phyloP scores from a whole-genome alignment of 2,888 invertebrate genomes.

The Drosophila mulleri region DNA sequence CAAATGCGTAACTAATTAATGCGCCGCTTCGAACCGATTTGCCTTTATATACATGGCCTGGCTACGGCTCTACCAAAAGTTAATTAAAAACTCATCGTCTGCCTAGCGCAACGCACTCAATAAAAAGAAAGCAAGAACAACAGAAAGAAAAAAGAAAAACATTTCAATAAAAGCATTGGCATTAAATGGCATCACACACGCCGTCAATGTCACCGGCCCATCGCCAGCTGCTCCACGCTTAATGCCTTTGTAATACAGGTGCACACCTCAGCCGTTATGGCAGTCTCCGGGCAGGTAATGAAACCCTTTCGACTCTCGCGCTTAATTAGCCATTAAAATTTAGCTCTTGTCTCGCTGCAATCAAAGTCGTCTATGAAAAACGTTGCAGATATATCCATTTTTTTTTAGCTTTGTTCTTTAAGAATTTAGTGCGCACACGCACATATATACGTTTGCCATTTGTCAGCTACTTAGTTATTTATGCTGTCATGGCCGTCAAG shows the following conservation, averaged over 20 bases:
- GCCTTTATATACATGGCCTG: constrained; percentile 39
- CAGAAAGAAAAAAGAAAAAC: constrained; percentile 8
- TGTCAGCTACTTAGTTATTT: constrained; percentile 50
- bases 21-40: constrained; percentile 35
- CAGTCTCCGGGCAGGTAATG: constrained; percentile 15
- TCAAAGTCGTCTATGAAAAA: not conserved
- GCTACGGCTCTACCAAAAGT: constrained; percentile 51
- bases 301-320: constrained; percentile 30
- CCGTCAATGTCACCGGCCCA: not conserved
- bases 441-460: constrained; percentile 24
- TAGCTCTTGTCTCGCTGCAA: constrained; percentile 5
- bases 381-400: not conserved
- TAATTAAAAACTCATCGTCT: constrained; percentile 66
- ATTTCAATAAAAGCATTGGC: constrained; percentile 20
- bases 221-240: constrained; percentile 5
- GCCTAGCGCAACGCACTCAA: constrained; percentile 35
- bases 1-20: constrained; percentile 43
- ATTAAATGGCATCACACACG: constrained; percentile 17
- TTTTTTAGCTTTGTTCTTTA: constrained; percentile 14
- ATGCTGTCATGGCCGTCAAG: constrained; percentile 34
- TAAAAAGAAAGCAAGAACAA: constrained; percentile 11
- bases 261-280: constrained; percentile 21
- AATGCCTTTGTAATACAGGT: constrained; percentile 53
- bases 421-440: constrained; percentile 12
- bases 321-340: constrained; percentile 57